Evolutionary conservation across 2,797 vertebrate genomes (phyloP).

Genomic region (Lepus oiostolus): DNA sequence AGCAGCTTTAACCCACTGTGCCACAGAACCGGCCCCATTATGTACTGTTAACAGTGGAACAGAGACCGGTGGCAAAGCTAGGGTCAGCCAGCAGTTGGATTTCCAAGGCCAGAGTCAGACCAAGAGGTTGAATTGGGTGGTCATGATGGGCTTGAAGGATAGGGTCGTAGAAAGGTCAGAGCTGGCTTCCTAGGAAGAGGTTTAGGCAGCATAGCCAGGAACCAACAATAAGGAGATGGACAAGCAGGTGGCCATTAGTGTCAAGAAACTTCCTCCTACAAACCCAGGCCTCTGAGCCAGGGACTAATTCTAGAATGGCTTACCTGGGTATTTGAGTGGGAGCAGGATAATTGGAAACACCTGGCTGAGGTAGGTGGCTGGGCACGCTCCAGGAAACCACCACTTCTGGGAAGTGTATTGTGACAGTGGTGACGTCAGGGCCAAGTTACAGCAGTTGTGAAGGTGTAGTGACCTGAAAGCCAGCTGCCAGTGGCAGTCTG

Average conservation of each 20-base stretch:
- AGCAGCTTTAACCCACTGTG: too few species aligned
- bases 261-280: conserved; percentile 28
- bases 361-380: conserved; percentile 74
- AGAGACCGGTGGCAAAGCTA: neutral
- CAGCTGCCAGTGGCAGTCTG: conserved; percentile 24
- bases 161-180: conserved; percentile 16
- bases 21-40: neutral
- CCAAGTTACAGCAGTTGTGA: conserved; percentile 39
- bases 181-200: neutral
- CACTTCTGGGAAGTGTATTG: conserved; percentile 67
- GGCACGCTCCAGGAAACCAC: conserved; percentile 64
- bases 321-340: conserved; percentile 56
- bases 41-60: neutral
- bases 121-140: neutral
- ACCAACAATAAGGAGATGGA: neutral
- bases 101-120: conserved; percentile 7
- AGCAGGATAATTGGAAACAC: conserved; percentile 76
- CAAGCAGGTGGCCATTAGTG: neutral
- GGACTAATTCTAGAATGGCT: conserved; percentile 61
- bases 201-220: neutral
- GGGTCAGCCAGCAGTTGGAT: neutral
- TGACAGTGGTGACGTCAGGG: neutral
- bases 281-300: neutral
- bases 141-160: neutral
- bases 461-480: conserved; percentile 6